Conservation (phyloP, 2,113 vertebrate species). For the Ammodytes marinus region DNA sequence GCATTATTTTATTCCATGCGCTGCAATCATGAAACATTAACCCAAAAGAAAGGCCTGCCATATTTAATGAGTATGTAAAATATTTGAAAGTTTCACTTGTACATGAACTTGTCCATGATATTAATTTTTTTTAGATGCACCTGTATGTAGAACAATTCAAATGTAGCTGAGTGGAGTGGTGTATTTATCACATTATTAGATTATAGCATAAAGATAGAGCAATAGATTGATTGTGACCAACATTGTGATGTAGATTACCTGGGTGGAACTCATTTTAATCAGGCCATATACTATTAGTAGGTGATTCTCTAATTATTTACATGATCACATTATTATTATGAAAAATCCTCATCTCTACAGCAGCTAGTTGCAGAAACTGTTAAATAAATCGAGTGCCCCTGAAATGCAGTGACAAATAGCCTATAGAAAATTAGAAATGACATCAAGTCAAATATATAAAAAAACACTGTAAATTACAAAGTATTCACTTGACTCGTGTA, state of each 20-base stretch:
- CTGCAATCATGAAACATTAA: too few relatives aligned
- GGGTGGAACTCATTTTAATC: neutral
- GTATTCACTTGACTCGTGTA: neutral
- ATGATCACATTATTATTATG: neutral
- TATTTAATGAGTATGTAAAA: too few relatives aligned
- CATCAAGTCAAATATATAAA: neutral
- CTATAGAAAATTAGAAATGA: neutral
- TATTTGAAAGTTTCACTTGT: too few relatives aligned
- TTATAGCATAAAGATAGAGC: neutral
- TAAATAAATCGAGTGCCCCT: neutral
- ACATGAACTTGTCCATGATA: too few relatives aligned
- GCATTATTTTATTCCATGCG: too few relatives aligned
- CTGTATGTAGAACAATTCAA: too few relatives aligned
- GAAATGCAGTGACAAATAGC: neutral
- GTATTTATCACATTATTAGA: neutral
- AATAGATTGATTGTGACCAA: neutral
- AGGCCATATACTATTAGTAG: neutral
- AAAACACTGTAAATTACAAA: neutral
- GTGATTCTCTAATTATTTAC: neutral
- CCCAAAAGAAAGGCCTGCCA: too few relatives aligned
- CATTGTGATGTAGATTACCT: neutral
- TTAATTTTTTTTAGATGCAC: too few relatives aligned
- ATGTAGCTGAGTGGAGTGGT: neutral
- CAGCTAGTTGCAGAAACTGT: neutral
- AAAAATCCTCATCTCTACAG: neutral